Percentiles rank a stretch among this genome's conserved stretches.
Evolutionary conservation across 2,113 vertebrate genomes (phyloP).

Genomic region (Rhinogobius similis): DNA sequence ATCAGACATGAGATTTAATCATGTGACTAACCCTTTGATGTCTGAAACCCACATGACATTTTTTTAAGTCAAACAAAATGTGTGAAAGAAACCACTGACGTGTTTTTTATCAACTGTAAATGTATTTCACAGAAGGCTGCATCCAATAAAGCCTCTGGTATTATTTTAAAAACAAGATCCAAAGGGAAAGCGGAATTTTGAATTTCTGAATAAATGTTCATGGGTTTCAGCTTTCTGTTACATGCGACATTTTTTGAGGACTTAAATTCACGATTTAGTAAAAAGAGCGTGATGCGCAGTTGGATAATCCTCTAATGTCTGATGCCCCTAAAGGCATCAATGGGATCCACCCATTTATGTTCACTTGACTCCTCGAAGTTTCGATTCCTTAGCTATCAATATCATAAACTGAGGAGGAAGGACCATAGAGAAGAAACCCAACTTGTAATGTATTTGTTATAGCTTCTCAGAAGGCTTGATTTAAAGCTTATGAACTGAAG

Average conservation of each 20-base stretch:
- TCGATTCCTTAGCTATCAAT: background rate
- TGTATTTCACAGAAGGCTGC: background rate
- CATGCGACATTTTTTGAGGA: too few relatives aligned
- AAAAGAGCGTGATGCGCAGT: background rate
- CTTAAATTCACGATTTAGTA: too few relatives aligned
- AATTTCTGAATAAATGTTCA: too few relatives aligned
- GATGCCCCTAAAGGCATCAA: background rate
- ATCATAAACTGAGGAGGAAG: background rate
- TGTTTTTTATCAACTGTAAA: background rate
- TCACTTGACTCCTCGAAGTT: background rate
- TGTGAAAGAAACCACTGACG: background rate
- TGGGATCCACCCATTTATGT: background rate
- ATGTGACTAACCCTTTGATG: slow-evolving; percentile 29
- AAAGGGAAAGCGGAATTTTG: too few relatives aligned
- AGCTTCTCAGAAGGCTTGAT: background rate
- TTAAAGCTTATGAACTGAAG: background rate
- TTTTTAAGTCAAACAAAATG: background rate
- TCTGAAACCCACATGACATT: too few relatives aligned
- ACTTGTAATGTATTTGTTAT: background rate
- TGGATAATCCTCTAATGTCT: background rate
- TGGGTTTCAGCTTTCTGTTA: too few relatives aligned
- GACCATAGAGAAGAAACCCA: background rate
- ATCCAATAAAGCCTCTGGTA: too few relatives aligned
- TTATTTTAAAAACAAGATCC: too few relatives aligned
- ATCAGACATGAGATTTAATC: slow-evolving; percentile 11